phyloP scores from a whole-genome alignment of 2,797 vertebrate genomes.

The Poeciliopsis turneri region DNA sequence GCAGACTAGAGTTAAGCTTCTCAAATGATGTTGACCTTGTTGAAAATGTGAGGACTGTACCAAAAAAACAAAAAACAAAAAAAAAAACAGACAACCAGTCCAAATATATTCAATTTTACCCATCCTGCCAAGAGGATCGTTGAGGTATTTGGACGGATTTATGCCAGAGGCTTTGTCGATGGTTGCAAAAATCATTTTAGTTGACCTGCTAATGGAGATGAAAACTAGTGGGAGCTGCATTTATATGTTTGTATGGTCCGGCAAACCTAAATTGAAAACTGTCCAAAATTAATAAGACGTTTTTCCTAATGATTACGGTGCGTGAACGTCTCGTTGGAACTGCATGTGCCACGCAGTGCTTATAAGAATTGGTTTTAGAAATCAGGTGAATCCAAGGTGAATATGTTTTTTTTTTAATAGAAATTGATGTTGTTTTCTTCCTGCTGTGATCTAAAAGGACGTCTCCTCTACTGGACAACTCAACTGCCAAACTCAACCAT shows the following conservation, averaged over 20 bases:
- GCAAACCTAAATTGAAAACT: not conserved
- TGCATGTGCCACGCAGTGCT: not conserved
- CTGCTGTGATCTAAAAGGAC: slow-evolving; percentile 5
- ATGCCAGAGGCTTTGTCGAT: not conserved
- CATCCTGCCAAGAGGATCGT: not conserved
- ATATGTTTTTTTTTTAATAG: too few relatives aligned
- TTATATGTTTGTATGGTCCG: not conserved
- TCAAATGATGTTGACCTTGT: not conserved
- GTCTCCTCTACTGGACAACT: slow-evolving; percentile 74
- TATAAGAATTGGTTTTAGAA: not conserved
- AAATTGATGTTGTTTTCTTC: not conserved
- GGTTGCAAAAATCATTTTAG: not conserved
- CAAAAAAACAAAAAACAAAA: not conserved
- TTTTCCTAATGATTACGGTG: not conserved
- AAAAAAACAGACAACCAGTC: not conserved
- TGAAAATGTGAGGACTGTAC: not conserved
- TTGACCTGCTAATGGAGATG: not conserved
- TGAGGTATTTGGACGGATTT: not conserved
- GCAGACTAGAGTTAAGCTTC: not conserved
- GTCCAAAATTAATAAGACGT: not conserved
- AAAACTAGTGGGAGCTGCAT: not conserved
- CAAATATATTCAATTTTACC: not conserved
- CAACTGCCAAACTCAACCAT: slow-evolving; percentile 20
- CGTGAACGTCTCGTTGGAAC: not conserved
- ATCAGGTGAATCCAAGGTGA: not conserved